Evolutionary conservation across 64 coral and sea anemone species (phyloP), one percentile per base, ranked within the genome.

Genomic region (Montipora foliosa): DNA sequence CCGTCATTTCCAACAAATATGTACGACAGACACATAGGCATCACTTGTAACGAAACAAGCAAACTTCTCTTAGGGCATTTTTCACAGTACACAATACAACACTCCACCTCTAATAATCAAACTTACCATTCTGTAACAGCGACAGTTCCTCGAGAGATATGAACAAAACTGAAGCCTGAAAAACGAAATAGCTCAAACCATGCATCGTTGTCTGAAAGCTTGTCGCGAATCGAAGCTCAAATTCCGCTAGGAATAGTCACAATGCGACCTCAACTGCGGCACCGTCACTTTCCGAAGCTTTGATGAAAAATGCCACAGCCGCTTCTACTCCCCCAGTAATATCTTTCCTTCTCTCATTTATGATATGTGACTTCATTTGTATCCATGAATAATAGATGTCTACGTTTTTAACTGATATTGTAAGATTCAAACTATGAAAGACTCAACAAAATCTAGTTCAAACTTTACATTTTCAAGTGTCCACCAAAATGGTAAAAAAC

Each of bases 371-470:
- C 48, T 17, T 50, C 82, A 86, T 71, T 71, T 72, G 45, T 16
- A 64, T 51, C 46, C 47, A 86, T 86, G 10, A 86, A 86, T 86
- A 86, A 86, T 86, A 49, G 47, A 86, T 86, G 17, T 15, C 64
- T 21, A 66, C 37, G 19, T 14, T 84, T 68, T 84, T 12, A 8
- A 19, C 10, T 68, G 2, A 14, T 16, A 67, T 7, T 84, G 0
- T n/a, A 3, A 7, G 0, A 20, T 19, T 2, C 67, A 68, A 69
- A n/a, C 16, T 68, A 6, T 8, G 5, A 45, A 37, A 67, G 64
- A 19, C 64, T 12, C 37, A 77, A 77, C 11, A 3, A 15, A 15
- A 12, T 1, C 10, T 14, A 47, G 8, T 8, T 20, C 19, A 74
- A 47, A 3, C 46, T 46, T 45, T 14, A 45, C 25, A 77, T 45